Conservation (phyloP, 1,140 invertebrate species). For the Drosophila busckii region DNA sequence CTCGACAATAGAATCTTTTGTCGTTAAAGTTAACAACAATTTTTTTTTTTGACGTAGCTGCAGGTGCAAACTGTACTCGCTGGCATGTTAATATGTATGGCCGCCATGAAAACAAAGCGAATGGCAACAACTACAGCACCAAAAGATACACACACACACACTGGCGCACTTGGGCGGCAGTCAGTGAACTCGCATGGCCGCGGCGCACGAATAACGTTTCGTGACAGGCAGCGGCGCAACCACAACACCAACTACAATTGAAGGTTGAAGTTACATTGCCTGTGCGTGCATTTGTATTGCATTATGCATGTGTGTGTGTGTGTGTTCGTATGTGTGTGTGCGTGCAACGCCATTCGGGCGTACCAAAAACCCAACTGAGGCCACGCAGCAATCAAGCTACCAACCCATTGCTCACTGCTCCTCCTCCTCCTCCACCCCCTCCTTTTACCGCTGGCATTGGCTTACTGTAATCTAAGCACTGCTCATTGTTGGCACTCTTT, state of each 20-base stretch:
- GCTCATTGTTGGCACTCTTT: slow-evolving; percentile 11
- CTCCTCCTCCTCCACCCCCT: slow-evolving; percentile 7
- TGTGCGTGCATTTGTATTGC: slow-evolving; percentile 20
- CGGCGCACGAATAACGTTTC: slow-evolving; percentile 75
- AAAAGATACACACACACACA: slow-evolving; percentile 40
- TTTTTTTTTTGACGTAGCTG: slow-evolving; percentile 41
- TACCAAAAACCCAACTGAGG: slow-evolving; percentile 69
- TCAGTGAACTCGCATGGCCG: slow-evolving; percentile 74
- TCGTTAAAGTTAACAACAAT: slow-evolving; percentile 64
- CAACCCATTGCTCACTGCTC: slow-evolving; percentile 10
- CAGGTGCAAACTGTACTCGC: slow-evolving; percentile 72
- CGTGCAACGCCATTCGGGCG: slow-evolving; percentile 73
- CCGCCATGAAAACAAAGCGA: slow-evolving; percentile 71
- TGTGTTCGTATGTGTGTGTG: slow-evolving; percentile 42
- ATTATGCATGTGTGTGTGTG: slow-evolving; percentile 33
- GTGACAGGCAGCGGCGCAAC: slow-evolving; percentile 46
- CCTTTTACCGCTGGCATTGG: not conserved
- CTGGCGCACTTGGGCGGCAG: slow-evolving; percentile 48
- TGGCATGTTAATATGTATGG: slow-evolving; percentile 71
- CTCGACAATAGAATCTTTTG: slow-evolving; percentile 64
- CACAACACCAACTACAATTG: slow-evolving; percentile 62
- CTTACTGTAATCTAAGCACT: no score
- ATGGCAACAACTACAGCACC: slow-evolving; percentile 53
- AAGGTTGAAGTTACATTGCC: slow-evolving; percentile 70
- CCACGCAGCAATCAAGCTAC: slow-evolving; percentile 59